Conservation (phyloP, 2,797 vertebrate genomes). For the Microctenopoma stevenorrisi region DNA sequence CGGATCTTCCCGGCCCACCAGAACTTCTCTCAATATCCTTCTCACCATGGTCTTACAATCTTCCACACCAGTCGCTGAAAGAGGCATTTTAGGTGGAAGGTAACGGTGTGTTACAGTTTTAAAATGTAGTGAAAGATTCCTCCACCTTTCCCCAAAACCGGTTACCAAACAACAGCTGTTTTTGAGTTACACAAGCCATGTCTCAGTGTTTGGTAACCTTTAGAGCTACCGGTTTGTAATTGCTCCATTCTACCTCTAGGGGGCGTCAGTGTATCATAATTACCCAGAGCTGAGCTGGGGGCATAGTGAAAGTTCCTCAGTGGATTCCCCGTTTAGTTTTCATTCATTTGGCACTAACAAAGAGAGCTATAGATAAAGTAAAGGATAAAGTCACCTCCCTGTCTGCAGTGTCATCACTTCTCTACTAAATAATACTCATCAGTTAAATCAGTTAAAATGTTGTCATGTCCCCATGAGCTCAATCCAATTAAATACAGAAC, state of each 20-base stretch:
- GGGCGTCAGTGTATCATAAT: constrained; percentile 55
- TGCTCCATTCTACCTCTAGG: constrained; percentile 49
- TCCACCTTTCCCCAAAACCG: too few species aligned
- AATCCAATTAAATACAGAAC: constrained; percentile 42
- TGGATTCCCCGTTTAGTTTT: constrained; percentile 46
- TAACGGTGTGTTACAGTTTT: background rate
- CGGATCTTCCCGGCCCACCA: constrained; percentile 72
- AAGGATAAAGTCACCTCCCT: background rate
- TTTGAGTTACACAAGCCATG: constrained; percentile 67
- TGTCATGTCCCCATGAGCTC: constrained; percentile 22
- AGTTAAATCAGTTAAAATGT: constrained; percentile 15
- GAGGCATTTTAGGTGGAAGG: constrained; percentile 55
- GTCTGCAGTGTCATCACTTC: background rate
- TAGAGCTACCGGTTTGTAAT: constrained; percentile 37
- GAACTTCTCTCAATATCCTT: constrained; percentile 57
- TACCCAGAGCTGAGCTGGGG: background rate
- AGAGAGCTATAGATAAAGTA: constrained; percentile 4
- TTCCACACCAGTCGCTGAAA: constrained; percentile 16
- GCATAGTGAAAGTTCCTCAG: background rate
- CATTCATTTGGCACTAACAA: constrained; percentile 9
- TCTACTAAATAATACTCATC: constrained; percentile 19
- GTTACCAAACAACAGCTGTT: constrained; percentile 71
- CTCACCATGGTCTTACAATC: constrained; percentile 41
- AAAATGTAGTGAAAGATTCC: background rate
- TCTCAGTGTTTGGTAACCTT: constrained; percentile 71